phyloP scores from a whole-genome alignment of 2,113 vertebrate genomes.

The Clarias macrocephalus region DNA sequence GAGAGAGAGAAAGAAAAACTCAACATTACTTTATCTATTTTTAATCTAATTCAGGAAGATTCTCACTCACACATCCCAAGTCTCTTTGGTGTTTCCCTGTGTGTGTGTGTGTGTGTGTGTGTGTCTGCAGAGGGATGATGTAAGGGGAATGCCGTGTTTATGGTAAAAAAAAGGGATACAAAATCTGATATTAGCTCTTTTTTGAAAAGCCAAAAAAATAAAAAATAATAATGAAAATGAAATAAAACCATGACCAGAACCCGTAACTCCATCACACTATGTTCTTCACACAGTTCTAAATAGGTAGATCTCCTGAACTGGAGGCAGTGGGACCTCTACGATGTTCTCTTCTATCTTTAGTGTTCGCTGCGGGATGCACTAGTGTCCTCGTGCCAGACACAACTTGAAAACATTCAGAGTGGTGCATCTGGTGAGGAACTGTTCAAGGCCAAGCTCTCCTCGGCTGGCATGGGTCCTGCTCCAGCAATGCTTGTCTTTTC shows the following conservation, averaged over 20 bases:
- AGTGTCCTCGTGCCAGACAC: not conserved
- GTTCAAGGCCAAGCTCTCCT: not conserved
- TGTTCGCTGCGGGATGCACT: not conserved
- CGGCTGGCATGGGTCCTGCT: not conserved
- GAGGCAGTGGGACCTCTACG: not conserved
- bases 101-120: conserved; percentile 38
- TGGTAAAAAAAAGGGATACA: not conserved
- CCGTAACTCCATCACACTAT: too few relatives aligned
- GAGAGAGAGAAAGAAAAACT: conserved; percentile 18
- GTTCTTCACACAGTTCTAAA: not conserved
- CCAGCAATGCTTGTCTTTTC: not conserved
- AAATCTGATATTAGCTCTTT: not conserved
- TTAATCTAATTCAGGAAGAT: conserved; percentile 66
- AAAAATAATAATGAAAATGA: not conserved
- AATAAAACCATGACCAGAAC: too few relatives aligned
- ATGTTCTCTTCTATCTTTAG: not conserved
- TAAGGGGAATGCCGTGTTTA: not conserved
- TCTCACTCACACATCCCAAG: conserved; percentile 49
- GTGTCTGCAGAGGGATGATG: conserved; percentile 9
- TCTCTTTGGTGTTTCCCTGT: conserved; percentile 57
- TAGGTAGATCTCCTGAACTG: not conserved
- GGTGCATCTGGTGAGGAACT: not conserved
- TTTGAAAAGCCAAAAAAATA: not conserved
- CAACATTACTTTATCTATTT: conserved; percentile 60
- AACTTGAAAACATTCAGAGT: not conserved